These are phyloP conservation scores for Scomber scombrus DNA, from an alignment of 2,113 vertebrate genomes.

Conservation along the genomic window DNA sequence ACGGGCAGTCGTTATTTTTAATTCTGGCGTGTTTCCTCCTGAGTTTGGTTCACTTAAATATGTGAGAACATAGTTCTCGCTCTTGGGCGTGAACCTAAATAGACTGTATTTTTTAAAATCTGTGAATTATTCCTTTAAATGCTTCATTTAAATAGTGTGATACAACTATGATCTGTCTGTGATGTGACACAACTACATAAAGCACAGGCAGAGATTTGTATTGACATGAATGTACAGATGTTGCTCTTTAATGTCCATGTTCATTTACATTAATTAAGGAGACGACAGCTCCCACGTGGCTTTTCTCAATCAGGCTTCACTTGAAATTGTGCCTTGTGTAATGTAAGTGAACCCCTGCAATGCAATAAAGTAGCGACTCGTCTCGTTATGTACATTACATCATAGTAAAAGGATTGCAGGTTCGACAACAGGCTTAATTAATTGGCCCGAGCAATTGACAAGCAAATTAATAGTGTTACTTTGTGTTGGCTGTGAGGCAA, in stretches of 20 bases:
- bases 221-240: background rate
- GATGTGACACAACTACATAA: background rate
- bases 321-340: conserved; percentile 13
- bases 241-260: background rate
- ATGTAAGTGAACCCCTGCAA: conserved; percentile 19
- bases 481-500: conserved; percentile 20
- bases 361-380: conserved; percentile 16
- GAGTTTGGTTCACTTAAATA: conserved; percentile 5
- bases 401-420: conserved; percentile 7
- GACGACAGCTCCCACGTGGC: background rate
- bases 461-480: conserved; percentile 39
- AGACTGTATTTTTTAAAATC: background rate
- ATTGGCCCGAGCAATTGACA: conserved; percentile 37
- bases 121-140: background rate
- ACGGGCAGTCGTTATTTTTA: conserved; percentile 27
- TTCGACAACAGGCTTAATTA: conserved; percentile 44
- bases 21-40: conserved; percentile 8
- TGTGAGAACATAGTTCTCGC: conserved; percentile 9
- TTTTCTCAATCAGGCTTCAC: conserved; percentile 18
- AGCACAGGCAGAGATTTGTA: background rate
- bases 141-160: conserved; percentile 38
- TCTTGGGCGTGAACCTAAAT: conserved; percentile 46
- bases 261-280: conserved; percentile 17
- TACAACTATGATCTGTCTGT: background rate
- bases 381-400: conserved; percentile 22